Evolutionary conservation across 30 jellyfish, hydroid and myxozoan genomes (phyloP).

Genomic region (Aurelia sp.): DNA sequence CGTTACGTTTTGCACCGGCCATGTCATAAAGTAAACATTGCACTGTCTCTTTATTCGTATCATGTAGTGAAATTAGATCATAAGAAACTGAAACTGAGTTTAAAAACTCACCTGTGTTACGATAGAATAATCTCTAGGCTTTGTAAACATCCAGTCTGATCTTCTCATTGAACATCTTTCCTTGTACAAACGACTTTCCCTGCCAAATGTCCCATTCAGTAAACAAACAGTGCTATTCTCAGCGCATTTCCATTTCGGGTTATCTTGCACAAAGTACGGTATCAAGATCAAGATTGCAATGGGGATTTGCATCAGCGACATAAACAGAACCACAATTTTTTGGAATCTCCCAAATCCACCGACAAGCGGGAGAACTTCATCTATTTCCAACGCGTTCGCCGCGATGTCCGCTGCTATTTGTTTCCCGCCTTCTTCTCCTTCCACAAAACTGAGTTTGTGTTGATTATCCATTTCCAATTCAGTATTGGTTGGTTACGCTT

Average conservation of each 20-base stretch:
- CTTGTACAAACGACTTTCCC: neutral
- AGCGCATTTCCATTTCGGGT: constrained; percentile 39
- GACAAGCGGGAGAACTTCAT: neutral
- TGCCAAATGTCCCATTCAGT: neutral
- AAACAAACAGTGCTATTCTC: constrained; percentile 14
- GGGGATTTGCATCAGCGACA: constrained; percentile 2
- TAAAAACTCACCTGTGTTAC: constrained; percentile 19
- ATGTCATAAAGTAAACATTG: no score
- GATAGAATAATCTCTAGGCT: constrained; percentile 16
- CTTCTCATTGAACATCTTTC: constrained; percentile 25
- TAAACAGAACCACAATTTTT: neutral
- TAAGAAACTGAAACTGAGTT: neutral
- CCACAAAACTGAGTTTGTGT: no score
- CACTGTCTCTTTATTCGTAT: no score
- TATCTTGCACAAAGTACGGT: constrained; percentile 15
- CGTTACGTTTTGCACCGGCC: no score
- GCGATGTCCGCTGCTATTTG: no score
- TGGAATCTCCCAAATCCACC: constrained; percentile 28
- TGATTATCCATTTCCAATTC: no score
- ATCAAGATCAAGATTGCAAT: constrained; percentile 3
- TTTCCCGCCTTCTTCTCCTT: no score
- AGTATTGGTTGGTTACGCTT: no score
- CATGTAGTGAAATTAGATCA: neutral
- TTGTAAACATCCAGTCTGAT: constrained; percentile 23
- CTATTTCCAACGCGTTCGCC: neutral